Base-by-base conservation (phyloP, 1,140 invertebrate genomes). In the Philotrypesis tridentata region DNA sequence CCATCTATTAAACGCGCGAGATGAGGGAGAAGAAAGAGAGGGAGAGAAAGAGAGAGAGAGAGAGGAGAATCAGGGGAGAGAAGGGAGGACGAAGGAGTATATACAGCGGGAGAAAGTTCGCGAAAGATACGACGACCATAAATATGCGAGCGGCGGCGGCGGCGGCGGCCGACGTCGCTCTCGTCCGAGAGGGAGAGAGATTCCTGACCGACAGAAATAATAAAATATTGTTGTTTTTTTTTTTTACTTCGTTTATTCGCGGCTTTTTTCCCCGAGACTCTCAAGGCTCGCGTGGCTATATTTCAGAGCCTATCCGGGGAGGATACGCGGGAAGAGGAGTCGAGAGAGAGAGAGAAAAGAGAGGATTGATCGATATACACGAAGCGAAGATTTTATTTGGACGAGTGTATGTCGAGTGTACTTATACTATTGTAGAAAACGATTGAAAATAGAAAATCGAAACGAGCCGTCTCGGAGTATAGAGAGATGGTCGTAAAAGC, bases 111-210 rank as follows among this genome's bases (percentile, higher is more conserved):
- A 78, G 81, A 72, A 72, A 84, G 73, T 40, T 82, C 72, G 83
- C 85, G 86, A 88, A 85, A 89, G 86, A 90, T 89, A 89, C 88
- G 82, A 85, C 87, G 88, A 86, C 89, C 88, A 92, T 92, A 92
- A 92, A 92, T 92, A 91, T 90, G 87, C 86, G 85, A 87, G 85
- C 85, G 85, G 85, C 84, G n/a, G n/a, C 72, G 87, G 89, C 88
- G 89, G 89, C 86, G 48, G n/a, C n/a, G 85, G 85, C 84, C 72
- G 87, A 89, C 88, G 89, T 89, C 86, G 48, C 48, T 33, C 61
- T 89, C 88, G 90, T 91, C 84, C 85, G 74, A 55, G 74, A 55
- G 68, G 33, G 5, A 87, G 85, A 89, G 87, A 89, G 87, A 89
- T 91, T 89, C 88, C 84, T 88, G 81, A 77, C 60, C 83, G 86